phyloP scores from a whole-genome alignment of 2,888 invertebrate species.

The Prosopocoilus inquinatus region DNA sequence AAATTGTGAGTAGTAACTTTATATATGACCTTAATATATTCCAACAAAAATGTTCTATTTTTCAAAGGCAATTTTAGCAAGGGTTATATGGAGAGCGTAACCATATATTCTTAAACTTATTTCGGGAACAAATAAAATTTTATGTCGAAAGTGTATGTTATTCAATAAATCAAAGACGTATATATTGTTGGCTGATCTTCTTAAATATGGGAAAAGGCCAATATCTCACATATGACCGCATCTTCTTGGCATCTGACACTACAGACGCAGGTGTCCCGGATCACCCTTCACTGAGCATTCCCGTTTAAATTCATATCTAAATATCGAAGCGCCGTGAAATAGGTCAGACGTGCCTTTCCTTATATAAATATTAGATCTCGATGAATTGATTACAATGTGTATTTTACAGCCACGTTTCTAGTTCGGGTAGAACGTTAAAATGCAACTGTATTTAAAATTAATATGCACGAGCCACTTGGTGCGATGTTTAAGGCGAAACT shows the following conservation, averaged over 20 bases:
- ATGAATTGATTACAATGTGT: too few relatives aligned
- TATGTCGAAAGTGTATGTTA: slow-evolving; percentile 4
- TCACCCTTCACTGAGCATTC: slow-evolving; percentile 30
- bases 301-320: slow-evolving; percentile 38
- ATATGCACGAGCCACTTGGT: background rate
- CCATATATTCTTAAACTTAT: too few relatives aligned
- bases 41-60: too few relatives aligned
- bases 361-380: too few relatives aligned
- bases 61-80: too few relatives aligned
- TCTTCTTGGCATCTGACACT: slow-evolving; percentile 32
- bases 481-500: background rate
- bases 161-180: slow-evolving; percentile 16
- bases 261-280: slow-evolving; percentile 32
- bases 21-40: too few relatives aligned
- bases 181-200: slow-evolving; percentile 13
- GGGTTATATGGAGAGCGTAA: too few relatives aligned
- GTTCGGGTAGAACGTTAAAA: too few relatives aligned
- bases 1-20: too few relatives aligned
- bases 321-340: slow-evolving; percentile 27
- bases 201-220: slow-evolving; percentile 19
- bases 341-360: slow-evolving; percentile 23
- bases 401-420: too few relatives aligned
- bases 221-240: slow-evolving; percentile 31
- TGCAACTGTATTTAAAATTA: slow-evolving; percentile 1
- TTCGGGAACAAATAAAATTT: too few relatives aligned